Evolutionary conservation across 2,888 invertebrate species (phyloP).

Genomic region (Lissocephala sabroskyi): DNA sequence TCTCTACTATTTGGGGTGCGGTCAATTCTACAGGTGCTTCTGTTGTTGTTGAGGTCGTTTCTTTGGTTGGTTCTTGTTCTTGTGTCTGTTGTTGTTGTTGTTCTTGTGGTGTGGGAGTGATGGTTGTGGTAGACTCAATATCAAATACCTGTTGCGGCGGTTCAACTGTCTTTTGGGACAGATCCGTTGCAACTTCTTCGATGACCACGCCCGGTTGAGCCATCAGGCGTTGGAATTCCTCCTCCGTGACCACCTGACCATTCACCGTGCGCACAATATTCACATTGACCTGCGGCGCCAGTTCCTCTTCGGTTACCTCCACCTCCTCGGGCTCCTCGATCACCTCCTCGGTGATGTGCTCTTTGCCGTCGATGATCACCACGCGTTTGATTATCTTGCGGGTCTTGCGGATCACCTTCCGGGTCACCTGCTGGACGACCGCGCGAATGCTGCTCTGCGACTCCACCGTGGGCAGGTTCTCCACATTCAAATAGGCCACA

Average conservation of each 20-base stretch:
- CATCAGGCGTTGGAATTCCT: conserved; percentile 66
- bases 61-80: conserved; percentile 19
- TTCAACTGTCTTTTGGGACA: conserved; percentile 37
- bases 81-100: conserved; percentile 43
- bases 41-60: conserved; percentile 38
- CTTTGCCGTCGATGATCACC: conserved; percentile 87
- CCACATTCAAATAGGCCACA: conserved; percentile 67
- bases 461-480: conserved; percentile 51
- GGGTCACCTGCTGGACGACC: conserved; percentile 86
- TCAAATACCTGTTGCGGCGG: conserved; percentile 72
- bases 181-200: conserved; percentile 62
- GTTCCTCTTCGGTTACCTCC: conserved; percentile 67
- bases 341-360: conserved; percentile 86
- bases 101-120: conserved; percentile 34
- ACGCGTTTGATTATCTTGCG: conserved; percentile 83
- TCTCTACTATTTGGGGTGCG: conserved; percentile 70
- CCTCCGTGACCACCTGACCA: conserved; percentile 71
- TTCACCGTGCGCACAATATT: conserved; percentile 76
- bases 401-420: conserved; percentile 82
- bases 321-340: conserved; percentile 85
- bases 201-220: conserved; percentile 66
- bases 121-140: conserved; percentile 65
- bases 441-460: conserved; percentile 76
- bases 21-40: conserved; percentile 71
- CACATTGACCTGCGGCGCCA: conserved; percentile 69